Evolutionary conservation across 1,140 invertebrate genomes (phyloP).

Genomic region (Pachypeltis micranthus): DNA sequence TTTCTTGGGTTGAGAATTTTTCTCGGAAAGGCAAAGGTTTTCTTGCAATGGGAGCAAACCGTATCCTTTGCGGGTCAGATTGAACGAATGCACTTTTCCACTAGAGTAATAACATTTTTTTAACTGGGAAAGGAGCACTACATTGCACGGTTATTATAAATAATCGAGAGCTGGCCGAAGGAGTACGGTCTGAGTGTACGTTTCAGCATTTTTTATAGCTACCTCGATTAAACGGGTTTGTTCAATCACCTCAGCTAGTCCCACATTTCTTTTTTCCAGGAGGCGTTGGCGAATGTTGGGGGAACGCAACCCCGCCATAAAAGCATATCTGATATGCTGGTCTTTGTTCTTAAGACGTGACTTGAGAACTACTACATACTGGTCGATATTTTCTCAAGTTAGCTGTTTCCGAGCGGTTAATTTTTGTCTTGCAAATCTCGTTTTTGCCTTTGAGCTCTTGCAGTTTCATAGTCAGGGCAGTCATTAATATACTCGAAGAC

Average conservation of each 20-base stretch:
- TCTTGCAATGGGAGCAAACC: too few relatives aligned
- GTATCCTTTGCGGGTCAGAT: too few relatives aligned
- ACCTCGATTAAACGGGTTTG: not conserved
- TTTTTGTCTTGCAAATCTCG: not conserved
- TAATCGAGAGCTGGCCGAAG: too few relatives aligned
- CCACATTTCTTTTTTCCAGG: not conserved
- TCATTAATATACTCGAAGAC: not conserved
- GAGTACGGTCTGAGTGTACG: too few relatives aligned
- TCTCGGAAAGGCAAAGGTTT: too few relatives aligned
- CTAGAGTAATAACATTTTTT: too few relatives aligned
- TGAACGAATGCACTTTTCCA: too few relatives aligned
- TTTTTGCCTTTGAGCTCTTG: not conserved
- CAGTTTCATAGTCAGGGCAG: not conserved
- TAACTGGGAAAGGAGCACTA: too few relatives aligned
- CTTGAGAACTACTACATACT: not conserved
- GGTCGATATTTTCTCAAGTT: not conserved
- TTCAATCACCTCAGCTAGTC: not conserved
- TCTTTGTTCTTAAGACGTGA: not conserved
- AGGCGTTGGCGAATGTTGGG: not conserved
- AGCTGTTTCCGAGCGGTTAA: not conserved
- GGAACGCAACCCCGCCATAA: not conserved
- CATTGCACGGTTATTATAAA: too few relatives aligned
- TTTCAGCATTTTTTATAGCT: not conserved
- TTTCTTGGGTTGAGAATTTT: too few relatives aligned
- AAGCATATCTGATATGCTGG: not conserved